These are phyloP conservation scores for Gracilinanus agilis DNA, from an alignment of 2,113 vertebrate species.

Conservation along the genomic window DNA sequence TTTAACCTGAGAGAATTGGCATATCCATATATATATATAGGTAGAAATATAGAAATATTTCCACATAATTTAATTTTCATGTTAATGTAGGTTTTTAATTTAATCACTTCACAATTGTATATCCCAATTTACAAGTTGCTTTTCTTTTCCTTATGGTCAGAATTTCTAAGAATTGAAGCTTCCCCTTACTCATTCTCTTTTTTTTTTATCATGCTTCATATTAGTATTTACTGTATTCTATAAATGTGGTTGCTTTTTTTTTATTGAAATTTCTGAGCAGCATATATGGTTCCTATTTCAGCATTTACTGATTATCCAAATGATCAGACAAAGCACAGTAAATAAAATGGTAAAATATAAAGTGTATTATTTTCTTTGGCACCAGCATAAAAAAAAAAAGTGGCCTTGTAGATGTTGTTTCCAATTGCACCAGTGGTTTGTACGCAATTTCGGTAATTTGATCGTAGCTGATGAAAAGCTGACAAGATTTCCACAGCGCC, in stretches of 20 bases:
- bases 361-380: constrained; percentile 85
- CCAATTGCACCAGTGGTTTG: constrained; percentile 88
- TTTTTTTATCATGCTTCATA: constrained; percentile 51
- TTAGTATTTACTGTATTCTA: constrained; percentile 45
- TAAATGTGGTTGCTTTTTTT: constrained; percentile 60
- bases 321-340: constrained; percentile 73
- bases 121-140: constrained; percentile 54
- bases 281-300: constrained; percentile 33
- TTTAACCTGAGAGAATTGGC: constrained; percentile 24
- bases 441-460: constrained; percentile 90
- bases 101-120: neutral
- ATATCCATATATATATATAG: neutral
- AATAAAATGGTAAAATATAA: constrained; percentile 82
- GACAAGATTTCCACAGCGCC: constrained; percentile 90
- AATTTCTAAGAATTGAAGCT: neutral
- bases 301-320: constrained; percentile 60
- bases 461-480: constrained; percentile 92
- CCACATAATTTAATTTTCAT: neutral
- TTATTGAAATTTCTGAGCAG: constrained; percentile 51
- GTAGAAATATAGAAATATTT: neutral
- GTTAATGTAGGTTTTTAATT: constrained; percentile 31
- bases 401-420: constrained; percentile 86
- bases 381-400: constrained; percentile 81
- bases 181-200: neutral
- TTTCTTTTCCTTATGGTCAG: neutral